Base-by-base conservation (phyloP, 2,113 vertebrate genomes). In the Parus major region DNA sequence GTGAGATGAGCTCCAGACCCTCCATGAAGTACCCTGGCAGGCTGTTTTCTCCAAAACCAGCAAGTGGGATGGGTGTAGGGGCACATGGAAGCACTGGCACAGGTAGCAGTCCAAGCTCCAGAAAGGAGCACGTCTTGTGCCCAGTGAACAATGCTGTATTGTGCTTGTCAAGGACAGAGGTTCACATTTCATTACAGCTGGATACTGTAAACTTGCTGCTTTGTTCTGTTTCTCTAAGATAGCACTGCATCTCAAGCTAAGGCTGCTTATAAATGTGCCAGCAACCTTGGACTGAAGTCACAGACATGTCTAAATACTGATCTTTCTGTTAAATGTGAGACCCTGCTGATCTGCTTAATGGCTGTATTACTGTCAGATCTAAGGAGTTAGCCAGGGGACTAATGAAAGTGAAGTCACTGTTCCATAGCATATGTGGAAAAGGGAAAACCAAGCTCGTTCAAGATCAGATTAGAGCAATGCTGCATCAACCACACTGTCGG, bases 321-420 rank as follows among this genome's bases (percentile, higher is more conserved):
- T 84, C 44, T 86, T 91, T 66, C 39, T 63, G 56, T 86, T 92
- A 29, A 84, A 84, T n/a, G 29, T 55, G 60, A 69, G 61, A 60
- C 53, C 69, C 61, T 73, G 14, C 69, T 63, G 61, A 53, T 82
- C 11, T 88, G 50, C 23, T 85, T 82, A 66, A 28, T 68, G 52
- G 15, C 70, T 94, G 10, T 64, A 7, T 82, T 68, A 29, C 33
- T 86, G 79, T 85, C 36, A 72, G 15, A 53, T 85, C 53, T 27
- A 8, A 79, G 64, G 75, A 71, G 47, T 36, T 61, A 76, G 70
- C 61, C 61, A 50, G 59, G 85, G 57, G 28, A 55, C 53, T 76
- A 55, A 65, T 61, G 42, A 71, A 82, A 72, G 33, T 61, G 47
- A 86, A 82, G 61, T 79, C 33, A 10, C 31, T 42, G 18, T 33